Percentiles rank a stretch among this genome's conserved stretches.
Conservation (phyloP, 2,888 invertebrate species). For the Monopis laevigella region DNA sequence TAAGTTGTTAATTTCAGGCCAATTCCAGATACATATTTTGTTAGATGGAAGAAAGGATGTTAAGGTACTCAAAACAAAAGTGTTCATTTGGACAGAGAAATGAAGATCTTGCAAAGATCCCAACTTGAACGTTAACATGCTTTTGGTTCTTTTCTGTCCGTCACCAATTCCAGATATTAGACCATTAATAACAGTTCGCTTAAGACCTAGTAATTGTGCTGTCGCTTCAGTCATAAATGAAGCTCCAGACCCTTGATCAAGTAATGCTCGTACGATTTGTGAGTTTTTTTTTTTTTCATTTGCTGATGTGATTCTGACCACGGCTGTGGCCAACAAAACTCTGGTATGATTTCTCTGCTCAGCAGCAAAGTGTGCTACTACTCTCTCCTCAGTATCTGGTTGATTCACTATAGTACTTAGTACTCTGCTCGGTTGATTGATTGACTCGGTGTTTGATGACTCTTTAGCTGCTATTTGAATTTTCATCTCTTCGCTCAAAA, state of each 20-base stretch:
- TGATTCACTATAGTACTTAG: neutral
- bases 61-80: conserved; percentile 19
- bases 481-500: conserved; percentile 14
- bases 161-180: conserved; percentile 20
- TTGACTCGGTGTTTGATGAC: no score
- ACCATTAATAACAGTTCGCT: conserved; percentile 19
- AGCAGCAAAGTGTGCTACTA: conserved; percentile 12
- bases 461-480: no score
- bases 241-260: conserved; percentile 24
- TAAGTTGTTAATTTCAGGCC: conserved; percentile 18
- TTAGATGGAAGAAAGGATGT: conserved; percentile 16
- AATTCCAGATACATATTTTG: conserved; percentile 10
- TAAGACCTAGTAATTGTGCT: conserved; percentile 20
- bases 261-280: conserved; percentile 19
- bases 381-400: neutral
- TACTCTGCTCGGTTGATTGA: no score
- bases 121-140: conserved; percentile 15
- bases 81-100: conserved; percentile 16
- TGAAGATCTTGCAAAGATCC: conserved; percentile 16
- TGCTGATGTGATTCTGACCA: conserved; percentile 19
- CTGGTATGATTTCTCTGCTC: conserved; percentile 12
- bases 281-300: conserved; percentile 12
- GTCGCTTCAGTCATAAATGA: conserved; percentile 23
- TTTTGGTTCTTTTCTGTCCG: conserved; percentile 15
- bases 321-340: conserved; percentile 23